Conservation (phyloP, 2,797 vertebrate species). For the Chelmon rostratus region DNA sequence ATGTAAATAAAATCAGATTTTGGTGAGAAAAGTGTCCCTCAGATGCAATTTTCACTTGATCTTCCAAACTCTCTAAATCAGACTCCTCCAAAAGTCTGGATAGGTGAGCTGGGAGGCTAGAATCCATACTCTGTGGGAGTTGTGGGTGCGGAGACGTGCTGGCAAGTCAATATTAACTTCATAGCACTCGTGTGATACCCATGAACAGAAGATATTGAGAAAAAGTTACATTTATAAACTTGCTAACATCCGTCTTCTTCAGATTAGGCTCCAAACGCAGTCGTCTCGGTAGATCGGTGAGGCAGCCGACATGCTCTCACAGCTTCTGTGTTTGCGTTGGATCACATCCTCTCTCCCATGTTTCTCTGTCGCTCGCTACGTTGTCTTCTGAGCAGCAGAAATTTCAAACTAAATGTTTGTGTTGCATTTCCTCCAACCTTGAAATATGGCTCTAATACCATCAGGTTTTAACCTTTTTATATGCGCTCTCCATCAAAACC, state of each 20-base stretch:
- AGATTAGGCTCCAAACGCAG: slow-evolving; percentile 26
- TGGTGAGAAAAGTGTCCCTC: not conserved
- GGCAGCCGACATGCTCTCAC: slow-evolving; percentile 18
- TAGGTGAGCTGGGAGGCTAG: slow-evolving; percentile 19
- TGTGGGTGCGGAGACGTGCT: slow-evolving; percentile 21
- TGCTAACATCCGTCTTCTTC: not conserved
- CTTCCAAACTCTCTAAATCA: slow-evolving; percentile 3
- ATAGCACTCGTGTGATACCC: not conserved
- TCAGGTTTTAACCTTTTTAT: slow-evolving; percentile 29
- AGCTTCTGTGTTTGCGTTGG: slow-evolving; percentile 8
- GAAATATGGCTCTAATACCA: slow-evolving; percentile 50
- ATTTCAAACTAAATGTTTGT: slow-evolving; percentile 25
- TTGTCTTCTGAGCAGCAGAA: slow-evolving; percentile 2
- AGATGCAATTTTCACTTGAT: not conserved
- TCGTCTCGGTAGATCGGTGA: not conserved
- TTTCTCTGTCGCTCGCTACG: slow-evolving; percentile 2
- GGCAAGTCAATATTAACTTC: slow-evolving; percentile 49
- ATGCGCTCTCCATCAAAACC: slow-evolving; percentile 36
- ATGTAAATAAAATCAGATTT: not conserved
- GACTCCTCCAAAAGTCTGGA: slow-evolving; percentile 13
- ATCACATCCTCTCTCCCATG: slow-evolving; percentile 20
- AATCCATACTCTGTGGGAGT: slow-evolving; percentile 65
- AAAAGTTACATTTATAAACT: slow-evolving; percentile 13
- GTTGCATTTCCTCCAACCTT: slow-evolving; percentile 11
- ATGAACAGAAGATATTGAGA: slow-evolving; percentile 36